Evolutionary conservation across 2,113 vertebrate genomes (phyloP), one percentile per base, ranked within the genome.

Genomic region (Desmodus rotundus): DNA sequence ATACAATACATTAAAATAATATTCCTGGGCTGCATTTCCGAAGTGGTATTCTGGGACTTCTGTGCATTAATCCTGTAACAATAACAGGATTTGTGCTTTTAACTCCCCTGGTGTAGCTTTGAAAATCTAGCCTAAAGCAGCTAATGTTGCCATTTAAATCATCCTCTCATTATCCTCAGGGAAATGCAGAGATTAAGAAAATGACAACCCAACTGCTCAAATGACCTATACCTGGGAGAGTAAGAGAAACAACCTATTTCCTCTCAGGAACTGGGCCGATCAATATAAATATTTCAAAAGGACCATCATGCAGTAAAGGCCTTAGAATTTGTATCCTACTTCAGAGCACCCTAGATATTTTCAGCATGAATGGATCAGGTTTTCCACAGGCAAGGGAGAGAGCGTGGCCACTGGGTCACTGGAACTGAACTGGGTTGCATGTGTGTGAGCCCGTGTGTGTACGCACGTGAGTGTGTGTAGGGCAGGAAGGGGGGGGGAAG

Each of bases 1-100:
- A 89, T 81, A 73, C 43, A 91, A 58, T 94, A 95, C 91, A 96
- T 97, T 97, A 96, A 97, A 98, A 97, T 97, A 38, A 92, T 98
- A 97, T 98, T 98, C 96, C 88, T 98, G 97, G 97, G 94, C 97
- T 98, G 38, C 73, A 87, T 96, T 98, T 98, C 98, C 93, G 97
- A 97, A 98, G 97, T 83, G 94, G 90, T 87, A 77, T 98, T 98
- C 94, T 83, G 97, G 94, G 98, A 98, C 96, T 98, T 98, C 93
- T 94, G 94, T 96, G 94, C 87, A 74, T 91, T 98, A 98, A 98
- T 98, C 97, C 94, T 95, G 87, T 97, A 97, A 96, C 97, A 98
- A 96, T 98, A 98, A 96, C 91, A 96, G 95, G 97, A 98, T 98
- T 98, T 98, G 93, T 78, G 68, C 97, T 98, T 97, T 97, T 93